Evolutionary conservation across 2,113 vertebrate genomes (phyloP), one percentile per base, ranked within the genome.

Genomic region (Beaufortia kweichowensis): DNA sequence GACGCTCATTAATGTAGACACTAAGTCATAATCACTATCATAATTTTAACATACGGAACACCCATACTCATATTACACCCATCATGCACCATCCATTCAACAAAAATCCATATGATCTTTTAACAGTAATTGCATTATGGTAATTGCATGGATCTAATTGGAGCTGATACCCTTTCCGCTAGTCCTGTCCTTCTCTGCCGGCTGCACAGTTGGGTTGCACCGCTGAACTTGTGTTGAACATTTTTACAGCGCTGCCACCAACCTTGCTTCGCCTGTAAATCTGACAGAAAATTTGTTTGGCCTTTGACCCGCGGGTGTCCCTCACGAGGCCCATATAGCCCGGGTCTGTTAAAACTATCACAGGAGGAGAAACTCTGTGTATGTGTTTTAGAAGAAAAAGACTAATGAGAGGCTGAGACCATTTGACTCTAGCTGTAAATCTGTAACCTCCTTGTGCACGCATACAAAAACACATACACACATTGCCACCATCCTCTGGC

Each of bases 231-330:
- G 81, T 63, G 63, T 76, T 77, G 68, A 83, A 81, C 72, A 12
- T 84, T 89, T 89, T 84, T 77, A 85, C 79, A 64, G 84, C 81
- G 73, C 81, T 88, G 88, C 88, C 87, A 88, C 85, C 75, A 48
- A 88, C 87, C 85, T 73, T 79, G 88, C 82, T 86, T 57, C 69
- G 79, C 84, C 82, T 77, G 73, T 88, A 84, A 80, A 88, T 88
- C 89, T 88, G 88, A 88, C 89, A 87, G 85, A 89, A 89, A 86
- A 90, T 93, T 86, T 83, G 86, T 91, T 88, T 92, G 92, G 85
- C 89, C 92, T 88, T 86, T 89, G 91, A 93, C 90, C 88, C 75
- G 78, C 53, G 39, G 68, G 33, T 3, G 81, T 82, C 89, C 65
- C 86, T 82, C 82, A 0, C 1, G 87, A 91, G 89, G 79, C 83